These are phyloP conservation scores for Augiades crinisus DNA, from an alignment of 2,888 invertebrate genomes.

Conservation along the genomic window DNA sequence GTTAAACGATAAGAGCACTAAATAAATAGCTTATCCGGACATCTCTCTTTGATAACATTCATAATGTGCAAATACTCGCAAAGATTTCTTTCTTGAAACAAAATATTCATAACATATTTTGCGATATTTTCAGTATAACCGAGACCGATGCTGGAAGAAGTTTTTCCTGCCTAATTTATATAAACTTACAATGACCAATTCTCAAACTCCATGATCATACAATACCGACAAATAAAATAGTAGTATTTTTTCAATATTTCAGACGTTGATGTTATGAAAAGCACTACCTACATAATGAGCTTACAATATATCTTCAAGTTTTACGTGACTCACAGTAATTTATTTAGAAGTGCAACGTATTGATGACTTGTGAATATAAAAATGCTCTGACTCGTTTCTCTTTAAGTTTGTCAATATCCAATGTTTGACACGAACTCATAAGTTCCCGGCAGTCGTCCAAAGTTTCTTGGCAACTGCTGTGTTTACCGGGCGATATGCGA, in stretches of 20 bases:
- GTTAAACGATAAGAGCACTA: not conserved
- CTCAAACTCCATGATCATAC: no score
- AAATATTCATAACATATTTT: not conserved
- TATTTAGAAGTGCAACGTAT: not conserved
- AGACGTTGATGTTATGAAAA: no score
- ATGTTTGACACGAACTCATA: not conserved
- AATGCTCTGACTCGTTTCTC: not conserved
- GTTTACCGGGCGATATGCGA: conserved; percentile 8
- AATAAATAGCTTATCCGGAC: not conserved
- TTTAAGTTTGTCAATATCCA: not conserved
- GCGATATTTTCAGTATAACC: not conserved
- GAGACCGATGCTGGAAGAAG: no score
- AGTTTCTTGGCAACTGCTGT: conserved; percentile 15
- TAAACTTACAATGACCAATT: no score
- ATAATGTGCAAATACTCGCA: not conserved
- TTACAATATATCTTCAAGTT: not conserved
- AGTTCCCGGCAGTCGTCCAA: conserved; percentile 16
- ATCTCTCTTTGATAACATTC: not conserved
- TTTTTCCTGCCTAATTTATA: no score
- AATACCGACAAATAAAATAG: no score
- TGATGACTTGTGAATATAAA: not conserved
- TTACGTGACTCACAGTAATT: not conserved
- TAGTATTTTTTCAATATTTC: no score
- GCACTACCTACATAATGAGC: no score
- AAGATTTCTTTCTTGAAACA: not conserved